Evolutionary conservation across 2,113 vertebrate species (phyloP).

Genomic region (Cyanoramphus novaezelandiae): DNA sequence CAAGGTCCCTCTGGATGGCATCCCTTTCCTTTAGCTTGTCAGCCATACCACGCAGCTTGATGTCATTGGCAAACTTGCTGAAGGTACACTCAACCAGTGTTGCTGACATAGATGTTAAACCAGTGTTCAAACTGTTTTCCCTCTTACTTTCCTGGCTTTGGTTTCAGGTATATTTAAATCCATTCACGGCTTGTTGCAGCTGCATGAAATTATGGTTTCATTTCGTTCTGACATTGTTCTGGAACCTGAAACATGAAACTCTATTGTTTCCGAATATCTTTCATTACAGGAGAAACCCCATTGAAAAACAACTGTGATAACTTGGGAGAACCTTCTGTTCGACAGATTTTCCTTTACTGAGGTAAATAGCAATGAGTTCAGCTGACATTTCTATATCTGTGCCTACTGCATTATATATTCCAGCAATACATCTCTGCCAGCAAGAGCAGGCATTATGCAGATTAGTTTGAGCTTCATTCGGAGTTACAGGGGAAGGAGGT

Average conservation of each 20-base stretch:
- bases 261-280: conserved; percentile 11
- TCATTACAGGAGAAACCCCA: background rate
- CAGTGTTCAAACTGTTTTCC: background rate
- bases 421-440: background rate
- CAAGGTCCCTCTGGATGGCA: background rate
- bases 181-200: background rate
- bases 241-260: background rate
- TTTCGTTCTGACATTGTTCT: conserved; percentile 7
- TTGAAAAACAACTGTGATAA: background rate
- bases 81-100: background rate
- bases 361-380: background rate
- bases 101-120: background rate
- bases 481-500: background rate
- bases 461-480: background rate
- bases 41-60: background rate
- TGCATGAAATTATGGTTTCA: conserved; percentile 1
- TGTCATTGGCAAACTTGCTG: background rate
- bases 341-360: background rate
- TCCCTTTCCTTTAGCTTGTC: background rate
- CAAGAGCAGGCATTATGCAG: background rate
- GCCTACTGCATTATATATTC: background rate
- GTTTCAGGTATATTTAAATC: background rate
- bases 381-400: background rate
- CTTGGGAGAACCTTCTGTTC: background rate
- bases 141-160: background rate